These are phyloP conservation scores for Mormyrus lacerda DNA, from an alignment of 2,113 vertebrate genomes.

Conservation along the genomic window DNA sequence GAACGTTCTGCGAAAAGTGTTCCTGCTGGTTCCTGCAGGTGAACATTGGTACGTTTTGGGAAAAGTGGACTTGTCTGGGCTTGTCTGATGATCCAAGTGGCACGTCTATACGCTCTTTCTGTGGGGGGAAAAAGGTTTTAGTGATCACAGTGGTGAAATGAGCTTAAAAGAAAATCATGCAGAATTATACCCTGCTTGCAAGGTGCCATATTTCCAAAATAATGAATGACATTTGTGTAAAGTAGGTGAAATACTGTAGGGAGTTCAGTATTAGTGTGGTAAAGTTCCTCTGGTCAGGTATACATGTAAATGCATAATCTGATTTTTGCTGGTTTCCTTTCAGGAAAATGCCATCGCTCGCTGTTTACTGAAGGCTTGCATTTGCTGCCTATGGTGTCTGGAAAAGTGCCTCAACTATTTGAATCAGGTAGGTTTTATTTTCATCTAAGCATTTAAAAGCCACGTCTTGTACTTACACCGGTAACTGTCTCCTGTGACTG, in stretches of 20 bases:
- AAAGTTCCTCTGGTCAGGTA: neutral
- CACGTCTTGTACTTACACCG: neutral
- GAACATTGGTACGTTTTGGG: neutral
- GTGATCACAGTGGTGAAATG: neutral
- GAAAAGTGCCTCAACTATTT: slow-evolving; percentile 94
- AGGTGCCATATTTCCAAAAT: neutral
- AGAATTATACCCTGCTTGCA: neutral
- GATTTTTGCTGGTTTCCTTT: neutral
- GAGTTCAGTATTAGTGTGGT: neutral
- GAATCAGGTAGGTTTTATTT: slow-evolving; percentile 73
- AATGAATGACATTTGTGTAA: neutral
- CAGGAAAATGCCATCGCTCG: slow-evolving; percentile 92
- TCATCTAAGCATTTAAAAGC: neutral
- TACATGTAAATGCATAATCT: neutral
- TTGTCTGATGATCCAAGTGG: neutral
- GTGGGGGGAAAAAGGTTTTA: neutral
- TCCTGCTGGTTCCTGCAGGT: neutral
- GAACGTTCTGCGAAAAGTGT: neutral
- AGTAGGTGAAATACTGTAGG: neutral
- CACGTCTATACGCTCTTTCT: neutral
- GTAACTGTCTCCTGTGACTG: neutral
- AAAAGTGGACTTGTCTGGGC: neutral
- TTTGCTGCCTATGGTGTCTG: slow-evolving; percentile 97
- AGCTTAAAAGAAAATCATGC: neutral
- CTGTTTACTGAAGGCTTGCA: slow-evolving; percentile 91